A percentile compares a stretch with the other conserved stretches of the same genome.
phyloP scores from a whole-genome alignment of 1,140 invertebrate species.

The Zaprionus lachaisei region DNA sequence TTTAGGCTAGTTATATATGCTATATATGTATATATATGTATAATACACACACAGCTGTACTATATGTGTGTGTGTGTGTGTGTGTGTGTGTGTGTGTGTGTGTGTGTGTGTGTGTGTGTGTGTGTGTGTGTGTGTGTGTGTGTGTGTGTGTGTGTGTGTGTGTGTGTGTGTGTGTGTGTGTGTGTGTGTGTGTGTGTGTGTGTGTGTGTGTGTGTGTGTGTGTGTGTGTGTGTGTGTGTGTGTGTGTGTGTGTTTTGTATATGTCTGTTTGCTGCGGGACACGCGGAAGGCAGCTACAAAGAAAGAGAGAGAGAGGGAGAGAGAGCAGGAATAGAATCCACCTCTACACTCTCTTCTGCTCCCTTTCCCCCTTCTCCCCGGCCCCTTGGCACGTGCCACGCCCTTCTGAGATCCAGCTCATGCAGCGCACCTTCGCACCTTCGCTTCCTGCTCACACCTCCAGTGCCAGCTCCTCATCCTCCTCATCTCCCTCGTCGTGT shows the following conservation, averaged over 20 bases:
- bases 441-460: constrained; percentile 61
- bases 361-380: too few species aligned
- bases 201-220: constrained; percentile 3
- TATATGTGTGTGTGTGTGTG: constrained; percentile 7
- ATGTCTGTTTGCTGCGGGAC: neutral
- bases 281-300: too few species aligned
- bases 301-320: too few species aligned
- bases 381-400: neutral
- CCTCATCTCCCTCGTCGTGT: constrained; percentile 46
- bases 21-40: neutral
- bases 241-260: neutral
- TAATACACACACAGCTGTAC: neutral
- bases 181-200: constrained; percentile 5
- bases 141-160: constrained; percentile 3
- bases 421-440: neutral
- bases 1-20: constrained; percentile 20
- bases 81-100: constrained; percentile 3
- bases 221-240: constrained; percentile 5
- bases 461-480: constrained; percentile 78
- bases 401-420: constrained; percentile 68
- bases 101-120: constrained; percentile 3
- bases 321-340: too few species aligned
- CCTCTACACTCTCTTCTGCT: too few species aligned
- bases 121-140: constrained; percentile 5
- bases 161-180: constrained; percentile 3